phyloP scores from a whole-genome alignment of 2,888 invertebrate species.

The Xanthostigma xanthostigma region DNA sequence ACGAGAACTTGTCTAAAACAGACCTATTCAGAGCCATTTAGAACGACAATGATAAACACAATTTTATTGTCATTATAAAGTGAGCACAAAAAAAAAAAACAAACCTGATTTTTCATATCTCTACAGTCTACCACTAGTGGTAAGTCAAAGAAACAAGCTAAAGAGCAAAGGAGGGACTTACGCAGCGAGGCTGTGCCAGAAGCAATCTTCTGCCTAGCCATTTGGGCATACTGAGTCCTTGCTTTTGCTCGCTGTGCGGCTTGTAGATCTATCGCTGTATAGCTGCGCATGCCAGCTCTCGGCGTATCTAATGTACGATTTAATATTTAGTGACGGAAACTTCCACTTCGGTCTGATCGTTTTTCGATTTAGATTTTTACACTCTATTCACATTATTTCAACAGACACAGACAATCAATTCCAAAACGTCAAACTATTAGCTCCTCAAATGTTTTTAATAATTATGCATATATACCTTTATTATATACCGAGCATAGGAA shows the following conservation, averaged over 20 bases:
- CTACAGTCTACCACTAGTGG: too few species aligned
- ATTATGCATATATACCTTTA: too few species aligned
- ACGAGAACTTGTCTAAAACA: too few species aligned
- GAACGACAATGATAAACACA: not conserved
- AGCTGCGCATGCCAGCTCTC: slow-evolving; percentile 55
- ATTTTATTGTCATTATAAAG: not conserved
- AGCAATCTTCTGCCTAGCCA: slow-evolving; percentile 59
- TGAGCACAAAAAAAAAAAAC: not conserved
- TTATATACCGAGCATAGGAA: too few species aligned
- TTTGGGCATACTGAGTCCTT: slow-evolving; percentile 66
- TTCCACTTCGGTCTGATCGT: too few species aligned
- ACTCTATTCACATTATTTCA: too few species aligned
- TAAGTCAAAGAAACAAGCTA: not conserved
- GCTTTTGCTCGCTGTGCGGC: slow-evolving; percentile 79
- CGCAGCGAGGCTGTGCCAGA: slow-evolving; percentile 50
- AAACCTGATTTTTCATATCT: not conserved
- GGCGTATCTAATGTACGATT: slow-evolving; percentile 17
- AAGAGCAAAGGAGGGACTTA: slow-evolving; percentile 35
- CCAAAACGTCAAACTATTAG: too few species aligned
- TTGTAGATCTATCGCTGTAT: slow-evolving; percentile 86
- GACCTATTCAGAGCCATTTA: too few species aligned
- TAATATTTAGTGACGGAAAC: too few species aligned
- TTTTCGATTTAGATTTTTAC: too few species aligned
- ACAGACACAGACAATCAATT: too few species aligned
- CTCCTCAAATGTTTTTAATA: too few species aligned